phyloP scores from a whole-genome alignment of 2,113 vertebrate genomes.

The Apaloderma vittatum region DNA sequence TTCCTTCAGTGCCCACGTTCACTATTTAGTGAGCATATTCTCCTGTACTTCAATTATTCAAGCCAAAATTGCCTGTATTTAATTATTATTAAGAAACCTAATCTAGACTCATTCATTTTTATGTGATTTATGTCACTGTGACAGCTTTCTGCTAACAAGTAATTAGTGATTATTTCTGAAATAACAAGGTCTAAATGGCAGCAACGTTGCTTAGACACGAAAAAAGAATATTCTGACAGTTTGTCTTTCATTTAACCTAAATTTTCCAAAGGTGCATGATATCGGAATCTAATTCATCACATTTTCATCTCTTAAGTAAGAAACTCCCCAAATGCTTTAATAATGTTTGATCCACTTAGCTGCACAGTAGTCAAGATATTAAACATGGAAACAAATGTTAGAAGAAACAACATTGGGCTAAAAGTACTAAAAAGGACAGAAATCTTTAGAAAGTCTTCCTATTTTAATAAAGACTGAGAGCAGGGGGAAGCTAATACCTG shows the following conservation, averaged over 20 bases:
- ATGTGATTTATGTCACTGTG: neutral
- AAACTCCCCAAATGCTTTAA: neutral
- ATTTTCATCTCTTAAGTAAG: neutral
- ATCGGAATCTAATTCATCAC: neutral
- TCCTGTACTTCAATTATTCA: neutral
- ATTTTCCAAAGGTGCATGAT: neutral
- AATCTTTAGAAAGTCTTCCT: neutral
- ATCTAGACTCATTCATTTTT: neutral
- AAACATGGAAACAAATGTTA: neutral
- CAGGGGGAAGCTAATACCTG: neutral
- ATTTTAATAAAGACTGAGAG: neutral
- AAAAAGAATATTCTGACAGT: neutral
- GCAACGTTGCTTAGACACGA: neutral
- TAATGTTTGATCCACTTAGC: neutral
- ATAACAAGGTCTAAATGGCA: neutral
- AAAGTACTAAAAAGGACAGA: neutral
- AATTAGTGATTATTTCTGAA: neutral
- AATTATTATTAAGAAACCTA: neutral
- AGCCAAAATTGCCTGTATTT: neutral
- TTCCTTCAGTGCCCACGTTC: neutral
- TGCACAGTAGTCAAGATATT: neutral
- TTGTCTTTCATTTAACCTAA: neutral
- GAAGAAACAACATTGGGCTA: neutral
- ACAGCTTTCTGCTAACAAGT: neutral
- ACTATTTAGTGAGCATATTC: neutral